A percentile compares a stretch with the other conserved stretches of the same genome.
Evolutionary conservation across 2,797 vertebrate species (phyloP).

Genomic region (Arrhamphus sclerolepis): DNA sequence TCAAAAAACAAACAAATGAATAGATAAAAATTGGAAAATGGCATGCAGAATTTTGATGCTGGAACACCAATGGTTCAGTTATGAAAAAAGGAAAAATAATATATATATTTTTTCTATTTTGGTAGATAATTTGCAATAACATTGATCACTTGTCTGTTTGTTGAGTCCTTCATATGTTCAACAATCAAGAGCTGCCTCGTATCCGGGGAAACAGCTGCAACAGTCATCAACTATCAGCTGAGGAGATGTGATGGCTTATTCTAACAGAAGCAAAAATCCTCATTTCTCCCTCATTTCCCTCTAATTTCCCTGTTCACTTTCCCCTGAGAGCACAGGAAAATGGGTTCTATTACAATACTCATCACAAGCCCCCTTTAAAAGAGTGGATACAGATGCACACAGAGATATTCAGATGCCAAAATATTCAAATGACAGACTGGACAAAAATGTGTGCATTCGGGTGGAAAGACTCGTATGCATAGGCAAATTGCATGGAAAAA

Average conservation of each 20-base stretch:
- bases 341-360: slow-evolving; percentile 70
- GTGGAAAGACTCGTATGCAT: slow-evolving; percentile 56
- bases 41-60: no score
- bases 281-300: slow-evolving; percentile 67
- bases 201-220: slow-evolving; percentile 14
- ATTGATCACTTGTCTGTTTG: slow-evolving; percentile 1
- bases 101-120: no score
- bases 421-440: slow-evolving; percentile 60
- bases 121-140: not conserved
- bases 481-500: slow-evolving; percentile 60
- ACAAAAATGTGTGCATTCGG: slow-evolving; percentile 40
- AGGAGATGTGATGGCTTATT: slow-evolving; percentile 49
- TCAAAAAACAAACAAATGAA: no score
- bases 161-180: slow-evolving; percentile 3
- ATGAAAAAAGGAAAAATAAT: no score
- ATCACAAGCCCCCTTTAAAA: slow-evolving; percentile 66
- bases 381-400: slow-evolving; percentile 55
- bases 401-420: slow-evolving; percentile 54
- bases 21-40: no score
- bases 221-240: slow-evolving; percentile 25
- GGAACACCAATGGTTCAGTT: no score
- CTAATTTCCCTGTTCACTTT: slow-evolving; percentile 67
- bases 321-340: slow-evolving; percentile 58
- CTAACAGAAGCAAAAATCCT: slow-evolving; percentile 57
- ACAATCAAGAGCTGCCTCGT: slow-evolving; percentile 13